These are phyloP conservation scores for Myathropa florea DNA, from an alignment of 2,888 invertebrate genomes.

Conservation along the genomic window DNA sequence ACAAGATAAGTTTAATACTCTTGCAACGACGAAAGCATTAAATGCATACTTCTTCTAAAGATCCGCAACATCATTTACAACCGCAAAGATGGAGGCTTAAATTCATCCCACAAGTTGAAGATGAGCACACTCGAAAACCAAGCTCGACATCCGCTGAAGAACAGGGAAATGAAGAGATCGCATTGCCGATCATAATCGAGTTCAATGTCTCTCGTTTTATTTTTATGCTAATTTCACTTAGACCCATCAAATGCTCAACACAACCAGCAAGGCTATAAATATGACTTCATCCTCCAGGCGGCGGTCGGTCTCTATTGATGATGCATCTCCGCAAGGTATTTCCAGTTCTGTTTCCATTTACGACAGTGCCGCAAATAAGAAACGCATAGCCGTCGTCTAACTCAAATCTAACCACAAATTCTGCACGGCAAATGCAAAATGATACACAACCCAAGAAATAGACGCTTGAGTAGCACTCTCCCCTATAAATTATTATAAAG, in stretches of 20 bases:
- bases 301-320: conserved; percentile 35
- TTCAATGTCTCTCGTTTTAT: conserved; percentile 46
- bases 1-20: too few relatives aligned
- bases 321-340: neutral
- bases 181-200: neutral
- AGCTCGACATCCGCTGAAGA: neutral
- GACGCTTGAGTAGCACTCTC: conserved; percentile 29
- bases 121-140: neutral
- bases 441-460: neutral
- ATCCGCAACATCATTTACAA: neutral
- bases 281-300: neutral
- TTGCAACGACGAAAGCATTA: too few relatives aligned
- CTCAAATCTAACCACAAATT: conserved; percentile 10
- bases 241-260: neutral
- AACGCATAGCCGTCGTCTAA: neutral
- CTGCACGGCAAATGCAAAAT: neutral
- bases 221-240: conserved; percentile 44
- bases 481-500: conserved; percentile 59
- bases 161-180: neutral
- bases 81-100: neutral
- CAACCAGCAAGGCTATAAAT: neutral
- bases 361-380: neutral
- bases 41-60: neutral
- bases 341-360: neutral
- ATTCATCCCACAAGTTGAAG: neutral